A percentile compares a stretch with the other conserved stretches of the same genome.
phyloP scores from a whole-genome alignment of 2,113 vertebrate species.

The Numida meleagris region DNA sequence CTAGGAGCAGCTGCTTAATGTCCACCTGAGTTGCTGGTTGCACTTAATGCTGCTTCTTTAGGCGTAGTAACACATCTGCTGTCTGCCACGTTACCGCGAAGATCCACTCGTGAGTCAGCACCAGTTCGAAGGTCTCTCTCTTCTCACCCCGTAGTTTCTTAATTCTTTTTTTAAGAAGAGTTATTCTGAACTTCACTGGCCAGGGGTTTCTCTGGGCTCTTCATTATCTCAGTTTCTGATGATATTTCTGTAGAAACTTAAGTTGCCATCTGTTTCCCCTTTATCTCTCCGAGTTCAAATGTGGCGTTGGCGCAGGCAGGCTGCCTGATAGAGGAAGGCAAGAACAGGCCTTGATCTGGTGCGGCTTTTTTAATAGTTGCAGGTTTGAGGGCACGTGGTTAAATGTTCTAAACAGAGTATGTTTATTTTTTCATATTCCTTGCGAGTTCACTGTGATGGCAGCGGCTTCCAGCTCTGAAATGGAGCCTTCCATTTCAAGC shows the following conservation, averaged over 20 bases:
- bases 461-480: background rate
- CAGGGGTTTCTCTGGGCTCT: background rate
- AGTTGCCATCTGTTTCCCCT: rapidly evolving
- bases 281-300: background rate
- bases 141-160: background rate
- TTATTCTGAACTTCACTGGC: background rate
- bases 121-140: background rate
- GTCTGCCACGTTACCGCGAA: background rate
- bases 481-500: background rate
- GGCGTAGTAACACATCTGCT: background rate
- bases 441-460: background rate
- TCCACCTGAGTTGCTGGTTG: background rate
- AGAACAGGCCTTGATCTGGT: background rate
- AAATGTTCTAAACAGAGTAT: background rate
- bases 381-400: background rate
- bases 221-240: background rate
- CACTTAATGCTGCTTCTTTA: background rate
- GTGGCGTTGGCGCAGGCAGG: background rate
- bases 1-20: background rate
- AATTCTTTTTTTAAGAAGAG: no score
- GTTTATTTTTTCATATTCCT: background rate
- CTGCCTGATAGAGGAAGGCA: background rate
- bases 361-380: background rate
- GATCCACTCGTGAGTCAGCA: background rate
- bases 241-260: background rate